A percentile compares a stretch with the other conserved stretches of the same genome.
Evolutionary conservation across 2,888 invertebrate species (phyloP).

Genomic region (Amphipyra berbera): DNA sequence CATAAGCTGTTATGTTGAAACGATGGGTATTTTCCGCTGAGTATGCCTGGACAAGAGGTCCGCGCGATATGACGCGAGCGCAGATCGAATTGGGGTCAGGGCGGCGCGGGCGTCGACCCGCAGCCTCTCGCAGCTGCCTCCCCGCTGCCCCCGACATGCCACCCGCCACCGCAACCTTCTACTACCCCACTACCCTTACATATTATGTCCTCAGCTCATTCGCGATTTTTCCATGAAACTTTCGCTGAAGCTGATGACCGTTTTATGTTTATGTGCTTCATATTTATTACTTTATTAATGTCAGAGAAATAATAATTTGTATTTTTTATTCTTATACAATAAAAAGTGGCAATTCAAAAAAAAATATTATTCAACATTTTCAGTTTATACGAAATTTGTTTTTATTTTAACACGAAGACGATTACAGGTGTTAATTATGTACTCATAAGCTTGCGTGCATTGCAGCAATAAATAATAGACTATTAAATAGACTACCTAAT

Average conservation of each 20-base stretch:
- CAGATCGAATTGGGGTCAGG: conserved; percentile 87
- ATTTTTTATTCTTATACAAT: too few species aligned
- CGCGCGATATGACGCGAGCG: conserved; percentile 89
- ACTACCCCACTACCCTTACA: conserved; percentile 55
- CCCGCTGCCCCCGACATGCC: conserved; percentile 50
- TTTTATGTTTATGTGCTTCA: conserved; percentile 1
- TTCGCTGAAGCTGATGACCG: conserved; percentile 22
- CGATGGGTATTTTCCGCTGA: conserved; percentile 87
- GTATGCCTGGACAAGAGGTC: conserved; percentile 86
- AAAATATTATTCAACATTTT: too few species aligned
- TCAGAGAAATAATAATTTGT: too few species aligned
- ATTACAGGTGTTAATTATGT: not conserved
- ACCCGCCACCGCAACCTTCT: conserved; percentile 61
- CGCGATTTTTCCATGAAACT: conserved; percentile 59
- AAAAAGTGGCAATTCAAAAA: too few species aligned
- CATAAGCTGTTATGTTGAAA: conserved; percentile 70
- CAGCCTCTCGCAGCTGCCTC: conserved; percentile 81
- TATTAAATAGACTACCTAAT: conserved; percentile 43
- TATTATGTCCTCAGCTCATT: conserved; percentile 44
- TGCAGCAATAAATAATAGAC: conserved; percentile 12
- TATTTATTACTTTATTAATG: not conserved
- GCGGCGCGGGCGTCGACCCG: conserved; percentile 89
- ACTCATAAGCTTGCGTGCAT: conserved; percentile 23
- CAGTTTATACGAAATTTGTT: too few species aligned
- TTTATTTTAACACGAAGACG: not conserved